Percentiles rank a stretch among this genome's conserved stretches.
These are phyloP conservation scores for Propithecus perrieri DNA, from an alignment of 2,797 vertebrate species.

Conservation along the genomic window DNA sequence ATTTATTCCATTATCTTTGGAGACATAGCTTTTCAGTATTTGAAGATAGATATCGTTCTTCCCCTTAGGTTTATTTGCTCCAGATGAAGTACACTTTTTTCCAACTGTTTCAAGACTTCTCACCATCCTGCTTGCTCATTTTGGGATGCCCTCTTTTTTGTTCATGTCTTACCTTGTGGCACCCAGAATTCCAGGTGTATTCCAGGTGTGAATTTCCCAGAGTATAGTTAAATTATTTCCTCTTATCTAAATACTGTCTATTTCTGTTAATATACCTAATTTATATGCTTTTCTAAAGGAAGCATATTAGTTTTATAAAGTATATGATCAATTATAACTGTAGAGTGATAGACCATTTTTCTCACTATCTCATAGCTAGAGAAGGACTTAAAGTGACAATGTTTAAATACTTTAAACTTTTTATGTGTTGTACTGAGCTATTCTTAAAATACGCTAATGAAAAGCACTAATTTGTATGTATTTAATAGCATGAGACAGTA, in stretches of 20 bases:
- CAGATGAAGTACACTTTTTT: constrained; percentile 32
- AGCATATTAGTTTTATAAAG: background rate
- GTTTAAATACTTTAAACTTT: constrained; percentile 3
- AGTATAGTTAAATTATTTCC: constrained; percentile 45
- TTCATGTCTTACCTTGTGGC: constrained; percentile 41
- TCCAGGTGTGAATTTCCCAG: constrained; percentile 46
- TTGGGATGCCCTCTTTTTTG: constrained; percentile 43
- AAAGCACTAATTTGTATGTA: constrained; percentile 20
- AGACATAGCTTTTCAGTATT: background rate
- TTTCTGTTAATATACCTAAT: constrained; percentile 21
- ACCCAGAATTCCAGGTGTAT: constrained; percentile 53
- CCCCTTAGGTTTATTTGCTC: constrained; percentile 31
- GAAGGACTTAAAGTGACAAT: constrained; percentile 4
- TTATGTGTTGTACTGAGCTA: constrained; percentile 15
- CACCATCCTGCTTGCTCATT: constrained; percentile 21
- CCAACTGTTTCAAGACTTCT: constrained; percentile 18
- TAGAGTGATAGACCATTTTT: background rate
- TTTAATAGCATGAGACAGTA: background rate
- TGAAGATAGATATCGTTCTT: constrained; percentile 50
- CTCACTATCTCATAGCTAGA: background rate
- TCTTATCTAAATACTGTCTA: constrained; percentile 14
- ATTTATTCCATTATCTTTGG: background rate
- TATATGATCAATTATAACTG: background rate
- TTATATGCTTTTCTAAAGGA: constrained; percentile 2
- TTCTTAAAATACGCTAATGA: constrained; percentile 25